These are phyloP conservation scores for Oenanthe oenanthe DNA, from an alignment of 2,113 vertebrate genomes.

Conservation along the genomic window DNA sequence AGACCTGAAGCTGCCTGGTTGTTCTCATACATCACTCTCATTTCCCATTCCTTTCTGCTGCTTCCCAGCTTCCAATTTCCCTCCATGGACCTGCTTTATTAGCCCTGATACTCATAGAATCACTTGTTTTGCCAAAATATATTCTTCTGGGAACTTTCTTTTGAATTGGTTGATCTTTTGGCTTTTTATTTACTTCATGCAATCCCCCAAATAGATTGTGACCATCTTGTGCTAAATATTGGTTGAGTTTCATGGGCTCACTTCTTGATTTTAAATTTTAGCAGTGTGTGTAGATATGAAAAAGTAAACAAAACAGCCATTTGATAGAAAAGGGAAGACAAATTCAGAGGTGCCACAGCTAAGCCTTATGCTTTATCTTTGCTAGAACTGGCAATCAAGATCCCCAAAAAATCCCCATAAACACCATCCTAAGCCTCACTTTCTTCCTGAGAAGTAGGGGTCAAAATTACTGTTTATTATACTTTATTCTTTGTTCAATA, in stretches of 20 bases:
- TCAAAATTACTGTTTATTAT: neutral
- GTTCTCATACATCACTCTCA: neutral
- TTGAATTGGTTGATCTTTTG: neutral
- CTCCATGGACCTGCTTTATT: neutral
- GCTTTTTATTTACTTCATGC: neutral
- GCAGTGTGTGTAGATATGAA: neutral
- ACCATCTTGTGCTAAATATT: neutral
- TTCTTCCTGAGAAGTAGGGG: neutral
- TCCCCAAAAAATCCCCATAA: neutral
- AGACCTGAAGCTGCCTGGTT: neutral
- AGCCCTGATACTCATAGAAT: neutral
- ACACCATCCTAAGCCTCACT: neutral
- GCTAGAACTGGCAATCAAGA: neutral
- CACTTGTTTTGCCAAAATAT: neutral
- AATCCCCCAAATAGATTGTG: neutral
- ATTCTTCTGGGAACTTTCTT: neutral
- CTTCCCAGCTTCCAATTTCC: neutral
- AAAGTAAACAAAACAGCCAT: neutral
- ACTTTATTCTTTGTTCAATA: neutral
- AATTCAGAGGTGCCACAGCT: neutral
- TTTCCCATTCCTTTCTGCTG: neutral
- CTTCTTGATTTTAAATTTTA: neutral
- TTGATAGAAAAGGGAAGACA: neutral
- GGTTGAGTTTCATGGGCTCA: neutral
- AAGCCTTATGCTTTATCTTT: neutral